These are phyloP conservation scores for Papilio helenus DNA, from an alignment of 1,140 invertebrate genomes.

Conservation along the genomic window DNA sequence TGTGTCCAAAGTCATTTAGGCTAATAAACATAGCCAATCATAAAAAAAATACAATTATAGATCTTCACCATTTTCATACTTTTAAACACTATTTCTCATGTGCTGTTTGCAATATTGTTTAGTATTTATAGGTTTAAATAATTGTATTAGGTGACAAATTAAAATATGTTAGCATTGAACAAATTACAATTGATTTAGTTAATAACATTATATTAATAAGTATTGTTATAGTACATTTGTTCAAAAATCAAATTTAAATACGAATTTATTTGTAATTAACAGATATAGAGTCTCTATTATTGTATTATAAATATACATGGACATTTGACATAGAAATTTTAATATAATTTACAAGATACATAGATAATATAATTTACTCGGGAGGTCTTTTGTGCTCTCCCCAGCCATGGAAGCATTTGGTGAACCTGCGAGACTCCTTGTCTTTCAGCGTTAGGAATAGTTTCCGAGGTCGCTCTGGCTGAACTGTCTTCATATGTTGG, in stretches of 20 bases:
- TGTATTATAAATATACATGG: slow-evolving; percentile 9
- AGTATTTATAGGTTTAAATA: not conserved
- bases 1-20: no score
- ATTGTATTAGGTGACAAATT: not conserved
- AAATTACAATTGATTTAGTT: not conserved
- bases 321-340: slow-evolving; percentile 8
- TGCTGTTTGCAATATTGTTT: not conserved
- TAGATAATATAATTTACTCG: slow-evolving; percentile 78
- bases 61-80: not conserved
- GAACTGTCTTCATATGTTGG: slow-evolving; percentile 97
- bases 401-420: slow-evolving; percentile 99
- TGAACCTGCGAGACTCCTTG: slow-evolving; percentile 97
- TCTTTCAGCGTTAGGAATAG: slow-evolving; percentile 98
- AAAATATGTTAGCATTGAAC: not conserved
- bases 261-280: not conserved
- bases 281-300: slow-evolving; percentile 1
- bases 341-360: not conserved
- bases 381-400: slow-evolving; percentile 88
- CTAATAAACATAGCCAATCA: no score
- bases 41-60: no score
- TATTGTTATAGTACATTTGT: not conserved
- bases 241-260: not conserved
- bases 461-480: slow-evolving; percentile 95
- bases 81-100: not conserved
- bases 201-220: not conserved